Evolutionary conservation across 2,888 invertebrate genomes (phyloP).

Genomic region (Lordiphosa fenestrarum): DNA sequence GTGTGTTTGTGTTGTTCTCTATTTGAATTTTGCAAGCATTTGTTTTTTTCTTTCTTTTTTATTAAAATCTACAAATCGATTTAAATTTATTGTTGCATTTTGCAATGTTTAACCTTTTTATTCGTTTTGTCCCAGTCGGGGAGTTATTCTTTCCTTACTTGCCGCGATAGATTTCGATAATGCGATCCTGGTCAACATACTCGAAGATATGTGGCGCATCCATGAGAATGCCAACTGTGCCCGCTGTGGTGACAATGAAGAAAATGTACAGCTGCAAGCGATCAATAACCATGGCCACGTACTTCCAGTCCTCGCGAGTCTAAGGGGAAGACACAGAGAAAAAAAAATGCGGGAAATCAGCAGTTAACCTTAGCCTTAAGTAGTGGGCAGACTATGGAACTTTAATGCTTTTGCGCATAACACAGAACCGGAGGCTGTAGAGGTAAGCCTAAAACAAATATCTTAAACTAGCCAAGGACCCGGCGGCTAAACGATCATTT

Average conservation of each 20-base stretch:
- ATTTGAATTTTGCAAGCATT: slow-evolving; percentile 32
- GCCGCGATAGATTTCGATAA: slow-evolving; percentile 96
- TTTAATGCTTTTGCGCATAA: no score
- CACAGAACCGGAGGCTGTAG: no score
- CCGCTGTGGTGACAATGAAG: slow-evolving; percentile 96
- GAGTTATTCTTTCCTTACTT: slow-evolving; percentile 83
- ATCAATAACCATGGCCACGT: slow-evolving; percentile 99
- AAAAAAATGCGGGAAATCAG: no score
- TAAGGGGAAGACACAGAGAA: slow-evolving; percentile 73
- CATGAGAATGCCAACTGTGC: slow-evolving; percentile 97
- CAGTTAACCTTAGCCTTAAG: no score
- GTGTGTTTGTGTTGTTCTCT: slow-evolving; percentile 10
- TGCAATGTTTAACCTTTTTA: slow-evolving; percentile 77
- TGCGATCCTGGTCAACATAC: slow-evolving; percentile 97
- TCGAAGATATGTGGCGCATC: slow-evolving; percentile 99
- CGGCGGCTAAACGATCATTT: no score
- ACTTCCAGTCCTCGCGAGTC: slow-evolving; percentile 99
- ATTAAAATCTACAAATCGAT: slow-evolving; percentile 67
- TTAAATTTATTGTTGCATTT: slow-evolving; percentile 73
- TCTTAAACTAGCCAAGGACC: no score
- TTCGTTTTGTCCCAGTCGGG: slow-evolving; percentile 14
- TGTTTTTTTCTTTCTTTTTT: slow-evolving; percentile 18
- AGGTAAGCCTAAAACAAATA: no score
- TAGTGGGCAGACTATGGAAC: no score
- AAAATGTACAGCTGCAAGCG: slow-evolving; percentile 97